Conservation (phyloP, 2,888 invertebrate species). For the Nomada flava region DNA sequence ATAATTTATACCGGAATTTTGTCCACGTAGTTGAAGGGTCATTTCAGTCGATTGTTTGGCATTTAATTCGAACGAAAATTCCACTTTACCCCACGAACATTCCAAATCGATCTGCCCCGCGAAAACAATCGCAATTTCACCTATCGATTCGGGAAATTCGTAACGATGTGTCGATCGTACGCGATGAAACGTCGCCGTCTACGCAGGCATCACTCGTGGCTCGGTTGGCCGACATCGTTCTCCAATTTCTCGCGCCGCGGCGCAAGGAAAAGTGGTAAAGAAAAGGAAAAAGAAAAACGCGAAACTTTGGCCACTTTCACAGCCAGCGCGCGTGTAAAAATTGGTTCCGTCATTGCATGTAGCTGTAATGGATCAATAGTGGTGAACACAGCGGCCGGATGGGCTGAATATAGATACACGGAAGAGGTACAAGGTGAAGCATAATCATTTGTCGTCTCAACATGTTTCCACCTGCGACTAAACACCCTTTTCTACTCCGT, state of each 20-base stretch:
- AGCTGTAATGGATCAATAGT: conserved; percentile 69
- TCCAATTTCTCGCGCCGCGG: background rate
- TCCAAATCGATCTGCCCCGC: too few species aligned
- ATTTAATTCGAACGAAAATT: too few species aligned
- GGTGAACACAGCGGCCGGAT: conserved; percentile 64
- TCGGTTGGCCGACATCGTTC: background rate
- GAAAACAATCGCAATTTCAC: too few species aligned
- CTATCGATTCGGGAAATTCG: too few species aligned
- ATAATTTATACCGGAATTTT: too few species aligned
- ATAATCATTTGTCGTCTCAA: conserved; percentile 66
- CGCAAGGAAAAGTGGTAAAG: background rate
- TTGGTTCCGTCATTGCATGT: conserved; percentile 50
- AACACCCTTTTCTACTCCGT: conserved; percentile 11
- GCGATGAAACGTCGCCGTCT: too few species aligned
- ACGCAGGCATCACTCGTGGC: too few species aligned
- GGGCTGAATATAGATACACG: conserved; percentile 66
- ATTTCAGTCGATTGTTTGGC: too few species aligned
- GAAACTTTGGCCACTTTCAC: conserved; percentile 12
- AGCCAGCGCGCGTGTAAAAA: conserved; percentile 47
- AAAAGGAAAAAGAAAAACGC: background rate
- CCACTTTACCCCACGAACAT: too few species aligned
- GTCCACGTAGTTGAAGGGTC: too few species aligned
- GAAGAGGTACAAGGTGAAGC: conserved; percentile 70
- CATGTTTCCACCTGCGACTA: conserved; percentile 31
- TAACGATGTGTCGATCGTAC: too few species aligned